phyloP scores from a whole-genome alignment of 37 sponge, comb jelly and placozoan genomes.

The Hexactinellida sp. region DNA sequence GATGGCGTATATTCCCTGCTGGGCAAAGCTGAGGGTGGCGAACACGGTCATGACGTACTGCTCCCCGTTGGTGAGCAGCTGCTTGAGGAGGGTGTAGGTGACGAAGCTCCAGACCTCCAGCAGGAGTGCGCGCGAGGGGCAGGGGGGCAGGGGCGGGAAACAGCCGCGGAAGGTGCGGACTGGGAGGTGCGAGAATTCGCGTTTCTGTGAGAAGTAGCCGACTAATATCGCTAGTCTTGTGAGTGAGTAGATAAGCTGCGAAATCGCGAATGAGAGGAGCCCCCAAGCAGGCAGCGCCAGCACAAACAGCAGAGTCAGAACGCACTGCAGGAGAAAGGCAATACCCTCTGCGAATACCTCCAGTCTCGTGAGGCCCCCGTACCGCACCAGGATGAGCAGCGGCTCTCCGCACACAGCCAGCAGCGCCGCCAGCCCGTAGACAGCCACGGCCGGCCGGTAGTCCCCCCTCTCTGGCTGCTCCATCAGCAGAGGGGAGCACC shows the following conservation, averaged over 20 bases:
- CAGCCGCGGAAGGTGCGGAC: slow-evolving; percentile 21
- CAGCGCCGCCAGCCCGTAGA: slow-evolving; percentile 54
- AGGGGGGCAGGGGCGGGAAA: slow-evolving; percentile 28
- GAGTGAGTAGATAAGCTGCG: slow-evolving; percentile 43
- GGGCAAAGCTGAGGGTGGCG: slow-evolving; percentile 59
- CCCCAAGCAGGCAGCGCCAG: slow-evolving; percentile 34
- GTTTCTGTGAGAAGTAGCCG: slow-evolving; percentile 31
- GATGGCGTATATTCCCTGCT: slow-evolving; percentile 86
- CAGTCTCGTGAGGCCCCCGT: slow-evolving; percentile 28
- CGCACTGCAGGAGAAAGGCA: slow-evolving; percentile 35
- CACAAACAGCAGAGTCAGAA: slow-evolving; percentile 30
- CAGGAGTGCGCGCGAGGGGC: slow-evolving; percentile 11
- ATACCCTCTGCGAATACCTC: slow-evolving; percentile 67
- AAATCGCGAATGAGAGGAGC: slow-evolving; percentile 27
- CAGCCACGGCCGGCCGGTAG: slow-evolving; percentile 43
- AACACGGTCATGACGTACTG: slow-evolving; percentile 89
- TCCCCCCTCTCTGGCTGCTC: slow-evolving; percentile 41
- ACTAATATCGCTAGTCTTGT: slow-evolving; percentile 41
- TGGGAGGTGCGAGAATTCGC: slow-evolving; percentile 27
- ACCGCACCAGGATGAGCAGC: slow-evolving; percentile 50
- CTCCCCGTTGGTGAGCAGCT: slow-evolving; percentile 86
- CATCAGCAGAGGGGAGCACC: slow-evolving; percentile 49
- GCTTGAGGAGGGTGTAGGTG: slow-evolving; percentile 80
- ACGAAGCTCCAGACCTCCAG: slow-evolving; percentile 59
- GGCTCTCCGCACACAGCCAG: slow-evolving; percentile 73